Percentiles rank a stretch among this genome's conserved stretches.
Evolutionary conservation across 2,113 vertebrate species (phyloP).

Genomic region (Pipra filicauda): DNA sequence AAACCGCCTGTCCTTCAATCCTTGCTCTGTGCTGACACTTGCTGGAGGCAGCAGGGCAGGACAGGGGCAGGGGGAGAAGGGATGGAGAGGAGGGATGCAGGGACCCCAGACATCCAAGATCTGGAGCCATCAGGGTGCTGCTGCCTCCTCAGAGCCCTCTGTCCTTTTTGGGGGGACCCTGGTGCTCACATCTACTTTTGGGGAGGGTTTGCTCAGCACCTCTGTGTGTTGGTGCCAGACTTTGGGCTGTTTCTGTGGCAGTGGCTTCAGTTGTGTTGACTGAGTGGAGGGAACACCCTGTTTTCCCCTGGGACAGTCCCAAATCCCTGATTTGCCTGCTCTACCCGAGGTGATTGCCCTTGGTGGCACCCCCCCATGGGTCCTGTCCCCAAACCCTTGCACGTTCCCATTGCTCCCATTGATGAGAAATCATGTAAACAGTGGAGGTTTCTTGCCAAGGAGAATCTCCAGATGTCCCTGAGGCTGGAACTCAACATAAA

Average conservation of each 20-base stretch:
- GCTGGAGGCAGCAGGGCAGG: slow-evolving; percentile 43
- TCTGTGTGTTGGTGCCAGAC: rapidly evolving
- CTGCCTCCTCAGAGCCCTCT: not conserved
- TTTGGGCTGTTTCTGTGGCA: not conserved
- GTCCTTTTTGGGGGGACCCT: not conserved
- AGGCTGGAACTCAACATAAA: not conserved
- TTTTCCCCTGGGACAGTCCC: not conserved
- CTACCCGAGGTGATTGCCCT: not conserved
- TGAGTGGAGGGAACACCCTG: not conserved
- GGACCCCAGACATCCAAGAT: not conserved
- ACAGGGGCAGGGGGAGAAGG: not conserved
- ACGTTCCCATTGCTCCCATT: rapidly evolving
- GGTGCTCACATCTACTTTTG: not conserved
- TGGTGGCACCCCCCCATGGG: not conserved
- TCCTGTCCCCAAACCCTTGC: not conserved
- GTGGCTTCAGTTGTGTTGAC: rapidly evolving
- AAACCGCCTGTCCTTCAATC: not conserved
- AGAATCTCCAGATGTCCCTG: slow-evolving; percentile 50
- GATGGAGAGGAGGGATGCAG: not conserved
- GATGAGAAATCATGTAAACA: not conserved
- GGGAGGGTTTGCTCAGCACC: not conserved
- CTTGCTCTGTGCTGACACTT: slow-evolving; percentile 67
- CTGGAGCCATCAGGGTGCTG: not conserved
- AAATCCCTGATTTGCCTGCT: rapidly evolving
- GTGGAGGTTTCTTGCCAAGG: not conserved